Base-by-base conservation (phyloP, 2,888 invertebrate genomes). In the Thymelicus lineola region DNA sequence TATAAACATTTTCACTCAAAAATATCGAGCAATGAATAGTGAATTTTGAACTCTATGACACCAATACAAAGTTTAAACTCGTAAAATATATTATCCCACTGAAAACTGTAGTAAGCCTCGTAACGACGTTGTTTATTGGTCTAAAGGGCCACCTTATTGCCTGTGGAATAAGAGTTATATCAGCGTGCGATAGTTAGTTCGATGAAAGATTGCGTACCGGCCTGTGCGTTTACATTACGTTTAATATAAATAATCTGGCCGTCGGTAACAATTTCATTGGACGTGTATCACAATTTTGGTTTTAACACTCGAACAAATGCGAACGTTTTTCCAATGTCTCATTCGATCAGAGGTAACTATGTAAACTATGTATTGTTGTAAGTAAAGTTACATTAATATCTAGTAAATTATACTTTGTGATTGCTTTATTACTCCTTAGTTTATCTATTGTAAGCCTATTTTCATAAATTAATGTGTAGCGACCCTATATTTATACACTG, bases 201-300 rank as follows among this genome's bases (percentile, higher is more conserved):
- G 61, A 62, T 46, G 67, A 67, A 53, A 42, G 50, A 68, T 68
- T 68, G 36, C 55, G 45, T 36, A n/a, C 55, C 28, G 35, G 17
- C 35, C 67, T 36, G 61, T 67, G 42, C 66, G 50, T 67, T 55
- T 45, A 61, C 53, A 35, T 45, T 45, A n/a, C 36, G 61, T 42
- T 45, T 14, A 61, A 67, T 61, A 67, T 67, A 66, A 66, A 66
- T 60, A 60, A 60, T 20, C n/a, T 64, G 17, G 17, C 17, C 50
- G 42, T 45, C 45, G 48, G 45, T 42, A 45, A 61, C 42, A n/a
- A 55, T 55, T 60, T 67, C 28, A 66, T 67, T 60, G 53, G 42
- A 42, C 38, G 1, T 20, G 59, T 59, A 35, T 28, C 60, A 60
- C 53, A 42, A 67, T 66, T 36, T 17, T 36, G 14, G 7, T 59